Evolutionary conservation across 2,888 invertebrate genomes (phyloP).

Genomic region (Brenthis ino): DNA sequence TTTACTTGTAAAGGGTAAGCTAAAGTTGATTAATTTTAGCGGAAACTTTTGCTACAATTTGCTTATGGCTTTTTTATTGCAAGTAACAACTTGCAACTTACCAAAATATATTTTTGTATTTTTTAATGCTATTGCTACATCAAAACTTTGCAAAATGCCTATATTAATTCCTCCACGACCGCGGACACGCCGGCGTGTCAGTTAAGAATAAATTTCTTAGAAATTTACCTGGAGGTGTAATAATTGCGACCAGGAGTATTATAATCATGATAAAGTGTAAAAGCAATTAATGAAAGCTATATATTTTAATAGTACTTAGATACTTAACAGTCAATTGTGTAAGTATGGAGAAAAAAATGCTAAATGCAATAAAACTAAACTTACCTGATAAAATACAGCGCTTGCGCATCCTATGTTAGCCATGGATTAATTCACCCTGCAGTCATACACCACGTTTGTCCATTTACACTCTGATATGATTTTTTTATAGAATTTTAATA

Average conservation of each 20-base stretch:
- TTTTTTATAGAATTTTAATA: slow-evolving; percentile 8
- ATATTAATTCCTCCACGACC: no score
- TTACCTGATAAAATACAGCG: slow-evolving; percentile 62
- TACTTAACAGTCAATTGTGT: no score
- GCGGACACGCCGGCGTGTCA: no score
- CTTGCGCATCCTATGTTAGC: slow-evolving; percentile 65
- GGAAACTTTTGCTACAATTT: slow-evolving; percentile 21
- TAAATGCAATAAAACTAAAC: slow-evolving; percentile 39
- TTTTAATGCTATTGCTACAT: background rate
- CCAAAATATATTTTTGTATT: background rate
- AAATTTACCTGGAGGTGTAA: no score
- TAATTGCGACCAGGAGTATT: no score
- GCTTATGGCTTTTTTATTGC: slow-evolving; percentile 18
- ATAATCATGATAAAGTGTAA: no score
- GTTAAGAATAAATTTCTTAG: no score
- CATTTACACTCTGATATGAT: slow-evolving; percentile 26
- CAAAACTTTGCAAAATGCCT: no score
- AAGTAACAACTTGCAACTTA: no score
- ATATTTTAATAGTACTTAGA: no score
- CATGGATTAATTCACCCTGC: slow-evolving; percentile 51
- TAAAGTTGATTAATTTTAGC: slow-evolving; percentile 24
- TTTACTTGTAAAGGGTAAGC: slow-evolving; percentile 18
- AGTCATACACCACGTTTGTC: slow-evolving; percentile 41
- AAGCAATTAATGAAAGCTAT: no score
- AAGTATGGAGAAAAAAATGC: no score